Conservation (phyloP, 2,113 vertebrate species). For the Malurus cyaneus region DNA sequence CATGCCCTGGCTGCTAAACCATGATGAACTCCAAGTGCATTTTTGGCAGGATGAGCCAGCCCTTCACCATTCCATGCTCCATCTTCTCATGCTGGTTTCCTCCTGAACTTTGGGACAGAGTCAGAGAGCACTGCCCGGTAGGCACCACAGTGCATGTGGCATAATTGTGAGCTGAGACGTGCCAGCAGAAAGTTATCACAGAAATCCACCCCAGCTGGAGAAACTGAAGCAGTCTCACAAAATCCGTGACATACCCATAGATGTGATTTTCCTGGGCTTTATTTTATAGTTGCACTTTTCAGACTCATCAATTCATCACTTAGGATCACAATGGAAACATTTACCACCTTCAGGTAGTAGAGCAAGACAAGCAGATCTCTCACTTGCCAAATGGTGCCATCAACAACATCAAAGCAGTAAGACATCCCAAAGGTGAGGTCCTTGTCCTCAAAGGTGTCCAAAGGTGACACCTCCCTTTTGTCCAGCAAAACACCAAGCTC, state of each 20-base stretch:
- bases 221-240: neutral
- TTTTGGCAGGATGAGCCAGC: neutral
- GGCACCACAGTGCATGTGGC: accelerated
- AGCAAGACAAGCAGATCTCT: neutral
- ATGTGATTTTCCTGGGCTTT: neutral
- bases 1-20: neutral
- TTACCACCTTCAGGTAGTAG: neutral
- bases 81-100: neutral
- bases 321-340: neutral
- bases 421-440: neutral
- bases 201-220: neutral
- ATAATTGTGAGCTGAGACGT: neutral
- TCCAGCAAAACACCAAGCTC: neutral
- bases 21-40: neutral
- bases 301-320: neutral
- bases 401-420: neutral
- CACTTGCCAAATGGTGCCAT: neutral
- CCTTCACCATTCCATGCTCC: neutral
- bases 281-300: neutral
- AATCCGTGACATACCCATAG: neutral
- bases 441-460: too few relatives aligned
- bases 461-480: neutral
- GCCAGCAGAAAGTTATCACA: neutral
- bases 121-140: neutral
- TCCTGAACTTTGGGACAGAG: neutral